Evolutionary conservation across 1,140 invertebrate genomes (phyloP).

Genomic region (Diuraphis noxia): DNA sequence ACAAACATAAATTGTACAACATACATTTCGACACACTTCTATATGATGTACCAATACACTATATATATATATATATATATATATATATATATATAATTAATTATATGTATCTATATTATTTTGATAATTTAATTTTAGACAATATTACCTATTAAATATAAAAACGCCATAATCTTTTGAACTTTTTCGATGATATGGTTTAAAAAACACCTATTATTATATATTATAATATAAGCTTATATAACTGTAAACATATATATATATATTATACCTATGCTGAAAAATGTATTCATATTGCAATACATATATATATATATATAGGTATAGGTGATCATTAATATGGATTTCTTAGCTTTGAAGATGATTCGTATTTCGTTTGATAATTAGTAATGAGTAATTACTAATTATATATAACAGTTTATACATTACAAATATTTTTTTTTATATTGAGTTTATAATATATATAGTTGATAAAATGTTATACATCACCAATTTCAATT

Average conservation of each 20-base stretch:
- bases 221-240: neutral
- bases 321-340: neutral
- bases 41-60: neutral
- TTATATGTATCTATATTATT: neutral
- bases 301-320: neutral
- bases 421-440: neutral
- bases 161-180: neutral
- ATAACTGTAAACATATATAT: neutral
- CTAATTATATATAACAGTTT: neutral
- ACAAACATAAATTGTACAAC: constrained; percentile 6
- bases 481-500: neutral
- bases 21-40: neutral
- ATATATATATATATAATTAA: too few species aligned
- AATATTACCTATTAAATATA: too few species aligned
- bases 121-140: neutral
- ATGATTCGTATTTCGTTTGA: neutral
- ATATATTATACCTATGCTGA: neutral
- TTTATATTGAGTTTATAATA: neutral
- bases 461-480: neutral
- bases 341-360: neutral
- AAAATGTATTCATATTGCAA: neutral
- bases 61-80: neutral
- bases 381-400: neutral
- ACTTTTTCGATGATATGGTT: neutral
- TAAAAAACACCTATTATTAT: neutral